Percentiles rank a stretch among this genome's conserved stretches.
Conservation (phyloP, 2,113 vertebrate genomes). For the Pseudonaja textilis region DNA sequence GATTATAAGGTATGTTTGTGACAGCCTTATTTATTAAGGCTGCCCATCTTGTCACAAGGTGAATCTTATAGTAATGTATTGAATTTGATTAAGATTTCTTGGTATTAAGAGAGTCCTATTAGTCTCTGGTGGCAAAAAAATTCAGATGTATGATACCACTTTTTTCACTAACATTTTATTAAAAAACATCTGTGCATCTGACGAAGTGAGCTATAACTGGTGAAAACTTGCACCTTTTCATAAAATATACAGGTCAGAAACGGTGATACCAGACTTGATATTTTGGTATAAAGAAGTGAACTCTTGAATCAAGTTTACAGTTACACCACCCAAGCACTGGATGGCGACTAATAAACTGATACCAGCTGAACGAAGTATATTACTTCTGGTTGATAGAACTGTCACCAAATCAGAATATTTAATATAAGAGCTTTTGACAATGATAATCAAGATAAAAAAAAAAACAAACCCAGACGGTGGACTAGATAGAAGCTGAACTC, state of each 20-base stretch:
- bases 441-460: not conserved
- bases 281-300: not conserved
- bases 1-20: not conserved
- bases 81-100: not conserved
- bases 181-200: not conserved
- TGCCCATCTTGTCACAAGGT: not conserved
- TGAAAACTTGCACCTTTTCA: not conserved
- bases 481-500: not conserved
- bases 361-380: not conserved
- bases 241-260: not conserved
- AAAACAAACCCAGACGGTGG: not conserved
- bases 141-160: not conserved
- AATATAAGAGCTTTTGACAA: not conserved
- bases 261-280: not conserved
- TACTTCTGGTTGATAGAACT: not conserved
- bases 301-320: not conserved
- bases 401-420: not conserved
- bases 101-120: not conserved
- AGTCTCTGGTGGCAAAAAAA: not conserved
- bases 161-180: not conserved
- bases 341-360: not conserved
- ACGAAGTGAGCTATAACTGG: not conserved
- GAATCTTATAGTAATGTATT: not conserved
- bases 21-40: not conserved
- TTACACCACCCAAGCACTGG: constrained; percentile 1